Percentiles rank a stretch among this genome's conserved stretches.
Evolutionary conservation across 2,113 vertebrate genomes (phyloP).

Genomic region (Halcyon senegalensis): DNA sequence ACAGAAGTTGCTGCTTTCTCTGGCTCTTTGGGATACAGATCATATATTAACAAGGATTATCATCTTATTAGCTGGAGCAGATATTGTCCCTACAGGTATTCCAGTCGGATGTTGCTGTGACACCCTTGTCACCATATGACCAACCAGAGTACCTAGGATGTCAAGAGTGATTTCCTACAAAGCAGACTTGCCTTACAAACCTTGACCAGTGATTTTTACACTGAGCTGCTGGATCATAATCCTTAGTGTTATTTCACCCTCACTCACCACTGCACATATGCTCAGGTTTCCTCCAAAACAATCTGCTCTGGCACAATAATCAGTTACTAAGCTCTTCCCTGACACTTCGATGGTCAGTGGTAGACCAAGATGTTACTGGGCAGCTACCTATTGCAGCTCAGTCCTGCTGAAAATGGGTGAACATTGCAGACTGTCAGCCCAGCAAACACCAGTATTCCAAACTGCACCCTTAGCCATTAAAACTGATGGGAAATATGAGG

Average conservation of each 20-base stretch:
- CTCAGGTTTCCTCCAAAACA: background rate
- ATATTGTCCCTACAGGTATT: background rate
- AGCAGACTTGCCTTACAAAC: background rate
- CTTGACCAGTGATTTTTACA: background rate
- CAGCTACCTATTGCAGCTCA: background rate
- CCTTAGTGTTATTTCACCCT: background rate
- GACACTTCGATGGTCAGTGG: rapidly evolving
- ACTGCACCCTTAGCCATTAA: background rate
- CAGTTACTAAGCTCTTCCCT: background rate
- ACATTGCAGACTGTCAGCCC: background rate
- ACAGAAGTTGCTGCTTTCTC: background rate
- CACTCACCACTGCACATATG: background rate
- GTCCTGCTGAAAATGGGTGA: background rate
- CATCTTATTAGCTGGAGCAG: background rate
- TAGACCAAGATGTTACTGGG: background rate
- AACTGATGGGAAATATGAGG: background rate
- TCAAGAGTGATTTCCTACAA: background rate
- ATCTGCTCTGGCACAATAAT: background rate
- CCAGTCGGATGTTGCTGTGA: background rate
- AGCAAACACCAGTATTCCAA: background rate
- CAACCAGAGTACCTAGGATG: background rate
- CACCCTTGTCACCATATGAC: background rate
- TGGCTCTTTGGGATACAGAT: background rate
- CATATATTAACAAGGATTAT: background rate
- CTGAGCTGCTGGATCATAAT: background rate